Conservation (phyloP, 1,140 invertebrate species). For the Sesamia nonagrioides region DNA sequence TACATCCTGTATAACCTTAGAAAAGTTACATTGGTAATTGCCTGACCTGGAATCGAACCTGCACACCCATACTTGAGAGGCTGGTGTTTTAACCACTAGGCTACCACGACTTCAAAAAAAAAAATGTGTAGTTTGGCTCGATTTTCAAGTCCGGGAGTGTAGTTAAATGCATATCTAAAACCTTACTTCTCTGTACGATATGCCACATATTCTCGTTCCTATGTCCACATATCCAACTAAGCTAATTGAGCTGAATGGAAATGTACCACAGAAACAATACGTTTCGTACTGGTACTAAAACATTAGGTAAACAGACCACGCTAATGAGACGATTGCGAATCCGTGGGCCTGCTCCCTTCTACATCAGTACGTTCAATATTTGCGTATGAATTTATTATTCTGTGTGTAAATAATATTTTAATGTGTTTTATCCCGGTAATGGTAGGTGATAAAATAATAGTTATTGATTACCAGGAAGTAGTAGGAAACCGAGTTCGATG, state of each 20-base stretch:
- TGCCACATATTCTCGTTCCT: neutral
- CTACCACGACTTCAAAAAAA: too few species aligned
- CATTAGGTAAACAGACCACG: constrained; percentile 64
- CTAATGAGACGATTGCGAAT: constrained; percentile 71
- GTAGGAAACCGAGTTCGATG: neutral
- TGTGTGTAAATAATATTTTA: constrained; percentile 68
- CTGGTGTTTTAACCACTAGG: too few species aligned
- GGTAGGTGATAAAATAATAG: neutral
- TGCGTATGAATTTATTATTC: constrained; percentile 65
- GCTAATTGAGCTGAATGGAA: constrained; percentile 63
- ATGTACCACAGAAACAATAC: constrained; percentile 74
- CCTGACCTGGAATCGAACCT: too few species aligned
- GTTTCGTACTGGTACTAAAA: constrained; percentile 64
- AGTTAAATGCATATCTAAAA: too few species aligned
- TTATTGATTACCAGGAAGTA: neutral
- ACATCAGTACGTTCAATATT: constrained; percentile 64
- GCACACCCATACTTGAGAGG: too few species aligned
- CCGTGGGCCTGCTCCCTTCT: constrained; percentile 46
- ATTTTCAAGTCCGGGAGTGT: too few species aligned
- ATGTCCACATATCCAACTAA: neutral
- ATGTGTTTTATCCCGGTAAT: constrained; percentile 40
- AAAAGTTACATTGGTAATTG: too few species aligned
- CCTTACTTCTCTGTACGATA: too few species aligned
- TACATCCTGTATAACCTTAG: too few species aligned
- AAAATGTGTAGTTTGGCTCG: too few species aligned